Evolutionary conservation across 2,113 vertebrate species (phyloP), one percentile per base, ranked within the genome.

Genomic region (Paradoxurus hermaphroditus): DNA sequence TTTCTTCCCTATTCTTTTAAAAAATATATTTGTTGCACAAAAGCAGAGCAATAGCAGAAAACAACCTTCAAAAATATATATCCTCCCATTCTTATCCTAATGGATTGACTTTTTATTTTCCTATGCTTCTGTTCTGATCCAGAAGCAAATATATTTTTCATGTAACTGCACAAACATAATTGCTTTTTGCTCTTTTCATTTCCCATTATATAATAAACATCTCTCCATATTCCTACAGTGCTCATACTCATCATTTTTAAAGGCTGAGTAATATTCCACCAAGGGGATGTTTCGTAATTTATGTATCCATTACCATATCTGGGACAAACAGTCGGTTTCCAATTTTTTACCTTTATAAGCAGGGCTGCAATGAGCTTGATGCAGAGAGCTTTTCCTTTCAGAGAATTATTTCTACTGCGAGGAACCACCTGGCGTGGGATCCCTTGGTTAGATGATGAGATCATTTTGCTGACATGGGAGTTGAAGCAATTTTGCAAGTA

Each of bases 261-360:
- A 86, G 78, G 51, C 83, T 94, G 77, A 91, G 59, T 95, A 96
- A 49, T 95, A 96, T 41, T 96, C 72, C 84, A 96, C 0, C 0
- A 1, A 49, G 36, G 75, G n/a, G 53, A 21, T 53, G 7, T 51
- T 79, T 68, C 46, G 13, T 68, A 25, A 84, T 79, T 90, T 70
- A 53, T 62, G 25, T 36, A 23, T 36, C 39, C 11, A 73, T 91
- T 90, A 89, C 27, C 34, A 13, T 79, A 25, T 84, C 91, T 36
- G 27, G 68, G 78, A 46, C 9, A 62, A 53, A 9, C 18, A 21
- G 2, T 72, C 23, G 49, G n/a, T 53, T 91, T 62, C 18, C 11
- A 39, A 1, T 46, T 53, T 94, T 90, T 78, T 53, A 91, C 36
- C 62, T 95, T 86, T 44, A 46, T 67, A 77, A 93, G 81, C 59